A percentile compares a stretch with the other conserved stretches of the same genome.
Evolutionary conservation across 2,113 vertebrate genomes (phyloP).

Genomic region (Promerops cafer): DNA sequence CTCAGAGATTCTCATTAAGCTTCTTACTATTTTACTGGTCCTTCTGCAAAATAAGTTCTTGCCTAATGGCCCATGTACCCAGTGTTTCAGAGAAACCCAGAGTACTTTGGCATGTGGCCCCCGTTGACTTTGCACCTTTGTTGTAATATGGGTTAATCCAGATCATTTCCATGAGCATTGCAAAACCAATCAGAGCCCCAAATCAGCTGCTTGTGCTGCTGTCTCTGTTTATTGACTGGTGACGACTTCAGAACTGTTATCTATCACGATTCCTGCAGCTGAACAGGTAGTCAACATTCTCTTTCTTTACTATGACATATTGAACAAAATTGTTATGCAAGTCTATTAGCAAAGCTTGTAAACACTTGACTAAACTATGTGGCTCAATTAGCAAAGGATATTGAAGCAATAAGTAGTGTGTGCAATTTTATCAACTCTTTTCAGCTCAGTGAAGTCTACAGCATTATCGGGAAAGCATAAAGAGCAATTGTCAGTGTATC

Average conservation of each 20-base stretch:
- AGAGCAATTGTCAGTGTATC: background rate
- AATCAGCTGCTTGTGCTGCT: background rate
- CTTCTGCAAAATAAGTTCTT: background rate
- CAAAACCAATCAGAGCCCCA: slow-evolving; percentile 2
- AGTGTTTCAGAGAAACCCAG: background rate
- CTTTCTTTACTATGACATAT: slow-evolving; percentile 36
- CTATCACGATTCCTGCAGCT: slow-evolving; percentile 25
- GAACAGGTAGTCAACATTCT: slow-evolving; percentile 41
- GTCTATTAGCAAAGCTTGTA: slow-evolving; percentile 47
- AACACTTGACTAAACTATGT: slow-evolving; percentile 47
- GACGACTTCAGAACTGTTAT: slow-evolving; percentile 26
- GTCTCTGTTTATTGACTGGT: slow-evolving; percentile 21
- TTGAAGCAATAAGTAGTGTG: slow-evolving; percentile 46
- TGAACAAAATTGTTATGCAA: slow-evolving; percentile 19
- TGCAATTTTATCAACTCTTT: slow-evolving; percentile 34
- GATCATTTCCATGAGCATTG: background rate
- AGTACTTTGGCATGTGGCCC: background rate
- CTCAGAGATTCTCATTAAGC: background rate
- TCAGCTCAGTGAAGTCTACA: background rate
- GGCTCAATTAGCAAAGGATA: slow-evolving; percentile 60
- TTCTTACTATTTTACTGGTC: background rate
- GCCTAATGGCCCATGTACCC: background rate
- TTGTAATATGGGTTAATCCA: background rate
- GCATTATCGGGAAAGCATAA: background rate
- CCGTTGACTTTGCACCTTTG: background rate